Evolutionary conservation across 2,113 vertebrate species (phyloP).

Genomic region (Pungitius pungitius): DNA sequence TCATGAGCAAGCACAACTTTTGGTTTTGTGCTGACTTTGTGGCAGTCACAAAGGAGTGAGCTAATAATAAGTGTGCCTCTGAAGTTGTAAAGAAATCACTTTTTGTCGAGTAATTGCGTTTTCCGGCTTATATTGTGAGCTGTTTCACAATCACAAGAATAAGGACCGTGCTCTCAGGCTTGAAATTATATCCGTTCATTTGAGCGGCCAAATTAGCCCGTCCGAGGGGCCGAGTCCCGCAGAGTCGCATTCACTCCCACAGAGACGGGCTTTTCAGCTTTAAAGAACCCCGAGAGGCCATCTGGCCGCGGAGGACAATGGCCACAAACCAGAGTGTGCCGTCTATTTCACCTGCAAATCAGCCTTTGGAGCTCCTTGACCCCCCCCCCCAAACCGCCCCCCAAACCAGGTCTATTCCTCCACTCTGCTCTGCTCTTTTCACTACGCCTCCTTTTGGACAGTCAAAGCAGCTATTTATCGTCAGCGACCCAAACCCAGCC

Average conservation of each 20-base stretch:
- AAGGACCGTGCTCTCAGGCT: slow-evolving; percentile 43
- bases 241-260: slow-evolving; percentile 31
- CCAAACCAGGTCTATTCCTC: slow-evolving; percentile 51
- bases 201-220: slow-evolving; percentile 58
- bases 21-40: slow-evolving; percentile 18
- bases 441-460: slow-evolving; percentile 52
- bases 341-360: slow-evolving; percentile 96
- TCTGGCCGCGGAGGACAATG: slow-evolving; percentile 91
- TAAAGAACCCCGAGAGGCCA: slow-evolving; percentile 86
- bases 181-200: slow-evolving; percentile 54
- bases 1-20: slow-evolving; percentile 11
- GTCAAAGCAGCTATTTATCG: slow-evolving; percentile 49
- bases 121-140: slow-evolving; percentile 43
- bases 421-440: slow-evolving; percentile 62
- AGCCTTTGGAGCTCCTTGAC: slow-evolving; percentile 83
- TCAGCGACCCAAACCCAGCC: no score
- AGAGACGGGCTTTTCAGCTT: slow-evolving; percentile 28
- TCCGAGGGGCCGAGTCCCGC: slow-evolving; percentile 40
- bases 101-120: slow-evolving; percentile 55
- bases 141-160: slow-evolving; percentile 40
- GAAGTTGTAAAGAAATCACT: slow-evolving; percentile 31
- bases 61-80: slow-evolving; percentile 36
- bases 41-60: slow-evolving; percentile 27
- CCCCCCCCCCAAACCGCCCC: slow-evolving; percentile 66
- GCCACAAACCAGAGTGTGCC: slow-evolving; percentile 91